phyloP scores from a whole-genome alignment of 2,113 vertebrate species.

The Delphinus delphis region DNA sequence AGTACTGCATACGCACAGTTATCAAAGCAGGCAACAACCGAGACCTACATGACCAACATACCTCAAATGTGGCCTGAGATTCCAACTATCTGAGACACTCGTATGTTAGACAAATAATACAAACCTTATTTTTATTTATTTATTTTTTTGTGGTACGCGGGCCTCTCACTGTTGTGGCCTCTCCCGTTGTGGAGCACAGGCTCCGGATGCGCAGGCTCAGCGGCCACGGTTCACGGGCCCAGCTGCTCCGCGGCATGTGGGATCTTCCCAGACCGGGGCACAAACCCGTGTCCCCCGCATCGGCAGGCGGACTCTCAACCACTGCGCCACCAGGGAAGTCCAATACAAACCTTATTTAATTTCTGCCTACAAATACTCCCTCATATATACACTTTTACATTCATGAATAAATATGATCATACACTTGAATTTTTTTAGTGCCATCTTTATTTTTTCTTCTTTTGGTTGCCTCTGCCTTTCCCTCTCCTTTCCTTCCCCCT shows the following conservation, averaged over 20 bases:
- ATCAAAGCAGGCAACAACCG: not conserved
- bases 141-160: too few species aligned
- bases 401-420: not conserved
- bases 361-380: not conserved
- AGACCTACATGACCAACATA: not conserved
- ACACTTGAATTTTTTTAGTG: not conserved
- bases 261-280: too few species aligned
- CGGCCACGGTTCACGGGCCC: too few species aligned
- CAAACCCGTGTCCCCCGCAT: too few species aligned
- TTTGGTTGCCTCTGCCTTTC: not conserved
- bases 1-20: not conserved
- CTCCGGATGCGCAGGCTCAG: too few species aligned
- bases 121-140: not conserved
- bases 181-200: too few species aligned
- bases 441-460: not conserved
- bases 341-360: not conserved
- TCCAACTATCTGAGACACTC: not conserved
- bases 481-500: not conserved
- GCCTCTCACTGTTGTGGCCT: too few species aligned
- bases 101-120: not conserved
- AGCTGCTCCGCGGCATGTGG: too few species aligned
- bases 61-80: not conserved
- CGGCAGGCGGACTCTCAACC: too few species aligned
- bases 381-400: not conserved
- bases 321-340: too few species aligned